Base-by-base conservation (phyloP, 2,113 vertebrate species). In the Hiodon alosoides region DNA sequence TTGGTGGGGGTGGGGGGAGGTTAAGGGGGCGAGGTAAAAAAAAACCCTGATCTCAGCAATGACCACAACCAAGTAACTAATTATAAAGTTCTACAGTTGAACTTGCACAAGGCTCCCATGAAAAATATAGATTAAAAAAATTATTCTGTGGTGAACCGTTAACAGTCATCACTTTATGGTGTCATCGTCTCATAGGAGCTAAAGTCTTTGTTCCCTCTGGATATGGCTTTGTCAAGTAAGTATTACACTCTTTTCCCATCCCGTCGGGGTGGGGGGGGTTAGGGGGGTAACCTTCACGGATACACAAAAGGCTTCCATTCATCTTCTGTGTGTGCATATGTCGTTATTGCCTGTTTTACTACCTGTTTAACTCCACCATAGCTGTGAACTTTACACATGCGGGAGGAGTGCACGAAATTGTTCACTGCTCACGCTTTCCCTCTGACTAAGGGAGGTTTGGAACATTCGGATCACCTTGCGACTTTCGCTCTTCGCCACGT, bases 41-140 rank as follows among this genome's bases (percentile, higher is more conserved):
- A 87, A 90, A 88, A 86, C 85, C 85, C 90, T 89, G 88, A 82
- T 83, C 90, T 93, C 91, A 91, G 91, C 91, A 91, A 75, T 51
- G 66, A 61, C 74, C 74, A 69, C 54, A 51, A 75, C 67, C 74
- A 75, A 60, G 55, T 69, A 55, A 51, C 83, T 87, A 92, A 91
- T 91, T 90, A 89, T 82, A 78, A 84, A 77, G 85, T 83, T 81
- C 87, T 87, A 81, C 82, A 85, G 82, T 85, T 81, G 86, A 89
- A 87, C 83, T 84, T 79, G 82, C 75, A 81, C 70, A 71, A 89
- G 76, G 75, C 85, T 84, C 81, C 85, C 77, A 64, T 16, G n/a
- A 16, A 6, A 17, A 64, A 64, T 3, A 64, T 64, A 16, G 17
- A 64, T 7, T n/a, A 16, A 64, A 71, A 71, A 58, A 71, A 46